Base-by-base conservation (phyloP, 2,888 invertebrate species). In the Cotesia congregata region DNA sequence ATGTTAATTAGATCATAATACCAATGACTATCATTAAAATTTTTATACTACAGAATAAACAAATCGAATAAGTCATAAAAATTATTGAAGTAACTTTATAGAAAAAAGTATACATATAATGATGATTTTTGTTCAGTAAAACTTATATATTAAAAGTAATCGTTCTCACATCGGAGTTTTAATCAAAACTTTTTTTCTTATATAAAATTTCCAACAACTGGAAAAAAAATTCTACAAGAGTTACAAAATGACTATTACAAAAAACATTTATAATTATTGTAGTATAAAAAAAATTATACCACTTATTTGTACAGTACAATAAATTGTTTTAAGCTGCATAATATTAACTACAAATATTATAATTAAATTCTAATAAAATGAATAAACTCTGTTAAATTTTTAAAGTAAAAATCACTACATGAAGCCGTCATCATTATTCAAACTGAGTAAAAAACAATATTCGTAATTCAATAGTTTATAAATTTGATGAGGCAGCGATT, bases 31-130 rank as follows among this genome's bases (percentile, higher is more conserved):
- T 6, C 5, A 17, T 7, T 0, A 7, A 41, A 15, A 5, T 61
- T 6, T 60, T 62, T 5, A 15, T 39, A 17, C 30, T 30, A 17
- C 1, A 40, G 15, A 61, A 12, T 71, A 17, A 71, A 71, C 62
- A 71, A 71, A 60, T 30, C 4, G n/a, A 70, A 59, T 59, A 40
- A 62, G 60, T 61, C 5, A 7, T 39, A 7, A 67, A 60, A 65
- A 75, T 79, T 76, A 76, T 80, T 80, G 72, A 82, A 82, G 82
- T 81, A 73, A 78, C 75, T 81, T 82, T 82, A 81, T 82, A 80
- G 74, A 64, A 67, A 79, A 80, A 80, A 82, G 60, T 17, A 81
- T 80, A 79, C 79, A 79, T 82, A 81, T 80, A 82, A 78, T 79
- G 76, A 68, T 74, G 72, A 82, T 75, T 71, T 67, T 75, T 81